Conservation (phyloP, 1,140 invertebrate genomes). For the Chironomus striatipennis region DNA sequence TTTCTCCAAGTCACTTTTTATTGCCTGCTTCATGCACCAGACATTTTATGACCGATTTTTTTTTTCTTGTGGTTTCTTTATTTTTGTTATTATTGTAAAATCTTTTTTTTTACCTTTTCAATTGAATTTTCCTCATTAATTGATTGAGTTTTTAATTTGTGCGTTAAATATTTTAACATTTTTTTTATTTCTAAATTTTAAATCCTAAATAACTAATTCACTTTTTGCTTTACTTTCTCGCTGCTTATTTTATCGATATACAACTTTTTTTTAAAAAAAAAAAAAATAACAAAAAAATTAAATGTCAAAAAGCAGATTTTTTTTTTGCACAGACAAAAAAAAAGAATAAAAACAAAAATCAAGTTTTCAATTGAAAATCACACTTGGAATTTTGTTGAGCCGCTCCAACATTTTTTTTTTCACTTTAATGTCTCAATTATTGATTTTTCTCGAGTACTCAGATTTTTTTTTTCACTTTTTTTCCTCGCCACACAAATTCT, state of each 20-base stretch:
- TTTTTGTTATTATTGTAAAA: background rate
- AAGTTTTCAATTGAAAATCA: too few species aligned
- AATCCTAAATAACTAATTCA: too few species aligned
- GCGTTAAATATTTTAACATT: constrained; percentile 58
- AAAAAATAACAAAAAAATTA: too few species aligned
- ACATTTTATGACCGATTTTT: constrained; percentile 11
- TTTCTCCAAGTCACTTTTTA: constrained; percentile 10
- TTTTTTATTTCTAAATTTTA: constrained; percentile 35
- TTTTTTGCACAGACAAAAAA: too few species aligned
- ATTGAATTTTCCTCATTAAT: constrained; percentile 50
- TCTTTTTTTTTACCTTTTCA: constrained; percentile 37
- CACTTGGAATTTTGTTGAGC: too few species aligned
- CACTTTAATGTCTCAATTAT: constrained; percentile 1
- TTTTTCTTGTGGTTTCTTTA: background rate
- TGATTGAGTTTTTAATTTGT: constrained; percentile 55
- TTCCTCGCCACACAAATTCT: too few species aligned
- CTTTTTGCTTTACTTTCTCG: too few species aligned
- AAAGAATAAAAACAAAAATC: too few species aligned
- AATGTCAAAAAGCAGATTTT: too few species aligned
- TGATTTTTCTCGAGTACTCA: constrained; percentile 8
- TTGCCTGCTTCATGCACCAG: background rate
- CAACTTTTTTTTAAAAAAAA: constrained; percentile 23
- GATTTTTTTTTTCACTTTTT: background rate
- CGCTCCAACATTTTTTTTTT: background rate
- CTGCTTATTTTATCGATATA: constrained; percentile 27